Conservation (phyloP, 2,113 vertebrate genomes). For the Cebidichthys violaceus region DNA sequence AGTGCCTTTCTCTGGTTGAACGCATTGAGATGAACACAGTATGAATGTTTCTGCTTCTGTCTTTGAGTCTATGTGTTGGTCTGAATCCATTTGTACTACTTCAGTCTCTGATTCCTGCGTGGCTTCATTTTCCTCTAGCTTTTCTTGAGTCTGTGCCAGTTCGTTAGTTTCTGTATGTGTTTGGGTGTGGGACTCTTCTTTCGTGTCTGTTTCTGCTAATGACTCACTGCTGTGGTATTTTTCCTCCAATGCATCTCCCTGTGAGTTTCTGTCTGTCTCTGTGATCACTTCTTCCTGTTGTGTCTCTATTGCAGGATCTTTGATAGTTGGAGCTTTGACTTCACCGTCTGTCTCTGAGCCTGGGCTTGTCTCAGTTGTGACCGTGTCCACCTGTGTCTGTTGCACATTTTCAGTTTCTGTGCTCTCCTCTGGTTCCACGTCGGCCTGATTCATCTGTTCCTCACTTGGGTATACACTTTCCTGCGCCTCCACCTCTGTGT, state of each 20-base stretch:
- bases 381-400: constrained; percentile 9
- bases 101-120: not conserved
- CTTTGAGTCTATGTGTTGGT: constrained; percentile 14
- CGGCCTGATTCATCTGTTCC: constrained; percentile 22
- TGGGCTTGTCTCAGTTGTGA: constrained; percentile 7
- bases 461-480: not conserved
- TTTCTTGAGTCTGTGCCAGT: not conserved
- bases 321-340: not conserved
- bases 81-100: not conserved
- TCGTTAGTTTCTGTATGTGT: constrained; percentile 17
- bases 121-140: constrained; percentile 1
- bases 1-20: constrained; percentile 1
- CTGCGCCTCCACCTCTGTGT: not conserved
- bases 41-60: constrained; percentile 18
- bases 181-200: constrained; percentile 28
- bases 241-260: not conserved
- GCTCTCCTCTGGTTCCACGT: constrained; percentile 11
- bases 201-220: constrained; percentile 30
- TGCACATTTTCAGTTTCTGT: constrained; percentile 40
- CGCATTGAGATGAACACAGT: constrained; percentile 12
- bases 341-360: constrained; percentile 17
- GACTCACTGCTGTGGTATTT: constrained; percentile 40
- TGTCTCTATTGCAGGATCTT: constrained; percentile 6
- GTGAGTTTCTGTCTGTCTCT: constrained; percentile 4
- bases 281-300: constrained; percentile 20